These are phyloP conservation scores for Etheostoma spectabile DNA, from an alignment of 2,113 vertebrate species.

Conservation along the genomic window DNA sequence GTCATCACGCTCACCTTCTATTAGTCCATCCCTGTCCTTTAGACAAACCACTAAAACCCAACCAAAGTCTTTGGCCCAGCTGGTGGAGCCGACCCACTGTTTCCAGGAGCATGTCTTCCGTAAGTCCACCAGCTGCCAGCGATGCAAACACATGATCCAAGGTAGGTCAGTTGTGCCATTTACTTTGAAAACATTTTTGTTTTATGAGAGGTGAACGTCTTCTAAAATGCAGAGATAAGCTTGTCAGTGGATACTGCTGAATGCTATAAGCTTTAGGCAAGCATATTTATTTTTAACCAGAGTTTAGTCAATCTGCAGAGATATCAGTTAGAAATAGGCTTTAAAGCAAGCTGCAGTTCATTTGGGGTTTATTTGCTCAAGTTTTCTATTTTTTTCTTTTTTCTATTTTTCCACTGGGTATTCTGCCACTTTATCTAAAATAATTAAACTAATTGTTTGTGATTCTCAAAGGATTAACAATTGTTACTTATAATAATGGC, in stretches of 20 bases:
- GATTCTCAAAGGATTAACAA: background rate
- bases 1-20: conserved; percentile 74
- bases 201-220: background rate
- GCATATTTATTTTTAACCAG: background rate
- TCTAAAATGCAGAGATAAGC: too few relatives aligned
- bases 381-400: background rate
- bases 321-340: background rate
- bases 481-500: background rate
- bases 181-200: background rate
- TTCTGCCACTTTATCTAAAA: background rate
- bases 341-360: background rate
- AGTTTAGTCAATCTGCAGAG: background rate
- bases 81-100: conserved; percentile 84
- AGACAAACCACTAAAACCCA: conserved; percentile 50
- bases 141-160: conserved; percentile 91
- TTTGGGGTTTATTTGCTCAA: background rate
- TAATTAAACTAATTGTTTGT: background rate
- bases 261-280: background rate
- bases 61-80: conserved; percentile 70
- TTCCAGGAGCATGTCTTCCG: conserved; percentile 94
- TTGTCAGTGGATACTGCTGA: background rate
- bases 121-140: conserved; percentile 87
- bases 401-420: background rate
- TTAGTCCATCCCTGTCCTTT: conserved; percentile 65
- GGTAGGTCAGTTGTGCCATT: conserved; percentile 77